A percentile compares a stretch with the other conserved stretches of the same genome.
These are phyloP conservation scores for Heliconius ismenius DNA, from an alignment of 2,888 invertebrate species.

Conservation along the genomic window DNA sequence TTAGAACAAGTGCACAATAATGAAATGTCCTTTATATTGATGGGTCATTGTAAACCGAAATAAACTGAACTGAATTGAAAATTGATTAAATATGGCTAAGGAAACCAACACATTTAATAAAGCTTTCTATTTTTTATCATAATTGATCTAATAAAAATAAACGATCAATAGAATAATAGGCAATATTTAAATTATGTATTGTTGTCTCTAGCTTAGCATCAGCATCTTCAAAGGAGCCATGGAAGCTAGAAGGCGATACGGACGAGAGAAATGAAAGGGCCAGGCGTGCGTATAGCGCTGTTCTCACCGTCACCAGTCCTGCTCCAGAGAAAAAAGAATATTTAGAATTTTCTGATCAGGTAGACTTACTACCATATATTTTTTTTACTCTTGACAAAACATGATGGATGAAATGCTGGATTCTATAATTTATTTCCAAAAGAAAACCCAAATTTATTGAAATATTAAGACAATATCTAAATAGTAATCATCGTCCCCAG, in stretches of 20 bases:
- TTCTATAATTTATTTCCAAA: not conserved
- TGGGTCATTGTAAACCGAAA: no score
- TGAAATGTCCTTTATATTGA: no score
- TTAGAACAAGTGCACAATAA: no score
- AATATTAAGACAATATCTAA: not conserved
- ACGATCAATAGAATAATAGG: not conserved
- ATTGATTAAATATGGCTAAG: no score
- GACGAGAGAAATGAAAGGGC: constrained; percentile 91
- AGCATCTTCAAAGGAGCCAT: constrained; percentile 87
- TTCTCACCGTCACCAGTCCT: constrained; percentile 93
- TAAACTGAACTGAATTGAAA: no score
- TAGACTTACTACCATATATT: constrained; percentile 54
- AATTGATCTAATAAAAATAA: not conserved
- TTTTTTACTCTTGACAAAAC: not conserved
- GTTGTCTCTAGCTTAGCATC: constrained; percentile 75
- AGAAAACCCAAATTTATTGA: no score
- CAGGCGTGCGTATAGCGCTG: constrained; percentile 90
- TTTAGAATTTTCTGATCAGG: constrained; percentile 87
- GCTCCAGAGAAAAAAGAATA: constrained; percentile 90
- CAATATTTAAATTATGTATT: not conserved
- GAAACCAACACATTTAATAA: no score
- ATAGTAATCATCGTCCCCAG: constrained; percentile 54
- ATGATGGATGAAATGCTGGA: rapidly evolving
- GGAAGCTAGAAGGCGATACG: constrained; percentile 91
- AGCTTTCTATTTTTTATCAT: not conserved